Base-by-base conservation (phyloP, 2,113 vertebrate species). In the Aphyosemion australe region DNA sequence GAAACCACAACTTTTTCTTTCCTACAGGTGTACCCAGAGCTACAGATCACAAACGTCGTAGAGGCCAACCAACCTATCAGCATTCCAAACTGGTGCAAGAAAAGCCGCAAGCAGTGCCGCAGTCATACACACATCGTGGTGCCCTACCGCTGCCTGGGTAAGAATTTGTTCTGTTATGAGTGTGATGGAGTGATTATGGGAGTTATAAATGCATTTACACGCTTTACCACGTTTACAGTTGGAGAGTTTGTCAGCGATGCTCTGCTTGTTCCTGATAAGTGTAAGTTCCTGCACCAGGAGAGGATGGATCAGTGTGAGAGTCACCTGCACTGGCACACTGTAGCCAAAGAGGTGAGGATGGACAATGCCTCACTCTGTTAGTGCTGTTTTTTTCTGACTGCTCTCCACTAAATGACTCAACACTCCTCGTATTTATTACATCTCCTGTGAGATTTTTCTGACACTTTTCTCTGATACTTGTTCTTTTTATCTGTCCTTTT, bases 211-310 rank as follows among this genome's bases (percentile, higher is more conserved):
- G 14, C 26, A 45, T 32, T 34, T 12, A 63, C 61, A 56, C 5
- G 26, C 26, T 26, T 63, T 43, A 65, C 31, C 70, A 2, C 92
- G 88, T 62, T 10, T 82, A 84, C 85, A 99, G 97, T 98, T 71
- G 97, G 96, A 0, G 97, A 98, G 81, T 99, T 99, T 92, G 97
- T 98, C 53, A 99, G 97, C 3, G 96, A 99, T 9, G 97, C 97
- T 12, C 94, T 98, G 76, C 94, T 99, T 0, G 97, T 99, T 70
- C 97, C 97, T 13, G 97, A 99, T 88, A 98, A 97, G 83, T 99
- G 97, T 85, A 97, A 96, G 73, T 99, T 99, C 86, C 93, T 99
- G 76, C 97, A 98, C 85, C 95, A 98, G 89, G 97, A 99, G 89
- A 93, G 93, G 52, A 98, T 98, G 97, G 95, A 98, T 79, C 93